These are phyloP conservation scores for Ammospiza maritima DNA, from an alignment of 2,797 vertebrate genomes.

Conservation along the genomic window DNA sequence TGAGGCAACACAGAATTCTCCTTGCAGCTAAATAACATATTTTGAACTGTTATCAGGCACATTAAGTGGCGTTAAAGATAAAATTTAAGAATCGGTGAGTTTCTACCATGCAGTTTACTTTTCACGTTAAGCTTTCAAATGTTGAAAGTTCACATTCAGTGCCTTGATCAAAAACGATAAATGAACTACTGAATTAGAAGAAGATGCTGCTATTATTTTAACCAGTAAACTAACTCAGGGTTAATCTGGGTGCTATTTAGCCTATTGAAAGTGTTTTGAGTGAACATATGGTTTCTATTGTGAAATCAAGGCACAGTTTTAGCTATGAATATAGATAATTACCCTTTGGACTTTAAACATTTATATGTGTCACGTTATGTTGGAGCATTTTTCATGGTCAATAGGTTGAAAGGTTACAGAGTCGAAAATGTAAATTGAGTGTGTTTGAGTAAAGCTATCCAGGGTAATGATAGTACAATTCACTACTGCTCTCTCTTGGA, in stretches of 20 bases:
- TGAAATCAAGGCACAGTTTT: slow-evolving; percentile 83
- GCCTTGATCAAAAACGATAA: slow-evolving; percentile 81
- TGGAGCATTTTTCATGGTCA: slow-evolving; percentile 82
- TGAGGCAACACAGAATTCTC: slow-evolving; percentile 9
- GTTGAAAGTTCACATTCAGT: slow-evolving; percentile 76
- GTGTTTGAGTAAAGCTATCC: slow-evolving; percentile 64
- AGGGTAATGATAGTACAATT: slow-evolving; percentile 69
- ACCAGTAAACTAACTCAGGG: slow-evolving; percentile 81
- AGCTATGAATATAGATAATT: slow-evolving; percentile 84
- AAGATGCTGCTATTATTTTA: slow-evolving; percentile 84
- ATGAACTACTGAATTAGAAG: slow-evolving; percentile 83
- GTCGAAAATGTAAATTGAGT: slow-evolving; percentile 76
- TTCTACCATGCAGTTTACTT: slow-evolving; percentile 69
- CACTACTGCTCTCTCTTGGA: slow-evolving; percentile 85
- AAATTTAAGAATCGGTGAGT: slow-evolving; percentile 63
- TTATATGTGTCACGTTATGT: slow-evolving; percentile 83
- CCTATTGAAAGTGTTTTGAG: slow-evolving; percentile 81
- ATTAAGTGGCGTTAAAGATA: slow-evolving; percentile 46
- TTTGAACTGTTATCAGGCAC: slow-evolving; percentile 48
- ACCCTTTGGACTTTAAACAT: slow-evolving; percentile 85
- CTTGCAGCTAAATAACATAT: slow-evolving; percentile 40
- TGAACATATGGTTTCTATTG: slow-evolving; percentile 85
- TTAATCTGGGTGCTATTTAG: slow-evolving; percentile 82
- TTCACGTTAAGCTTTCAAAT: slow-evolving; percentile 77
- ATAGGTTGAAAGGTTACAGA: slow-evolving; percentile 83